Conservation (phyloP, 2,113 vertebrate genomes). For the Camelus bactrianus region DNA sequence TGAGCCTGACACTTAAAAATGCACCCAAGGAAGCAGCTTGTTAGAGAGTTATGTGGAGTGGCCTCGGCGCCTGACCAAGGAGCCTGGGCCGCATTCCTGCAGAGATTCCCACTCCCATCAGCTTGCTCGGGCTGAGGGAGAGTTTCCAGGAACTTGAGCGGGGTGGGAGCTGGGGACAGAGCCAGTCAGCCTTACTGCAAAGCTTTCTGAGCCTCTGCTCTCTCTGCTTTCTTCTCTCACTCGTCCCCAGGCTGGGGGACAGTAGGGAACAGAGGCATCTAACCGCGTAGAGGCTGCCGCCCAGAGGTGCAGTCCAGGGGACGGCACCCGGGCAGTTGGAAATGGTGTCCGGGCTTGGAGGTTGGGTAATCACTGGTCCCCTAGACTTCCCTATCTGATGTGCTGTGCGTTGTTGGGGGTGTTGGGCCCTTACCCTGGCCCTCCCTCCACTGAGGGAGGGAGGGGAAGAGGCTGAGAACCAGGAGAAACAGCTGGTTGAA, state of each 20-base stretch:
- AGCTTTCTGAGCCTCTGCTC: not conserved
- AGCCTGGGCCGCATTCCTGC: constrained; percentile 69
- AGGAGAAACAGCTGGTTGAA: constrained; percentile 40
- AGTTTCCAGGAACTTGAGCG: constrained; percentile 70
- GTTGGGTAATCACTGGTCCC: not conserved
- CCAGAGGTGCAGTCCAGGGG: constrained; percentile 8
- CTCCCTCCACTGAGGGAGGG: not conserved
- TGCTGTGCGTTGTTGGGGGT: not conserved
- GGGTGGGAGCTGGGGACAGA: constrained; percentile 55
- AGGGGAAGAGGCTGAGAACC: not conserved
- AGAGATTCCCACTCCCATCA: constrained; percentile 71
- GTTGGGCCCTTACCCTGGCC: not conserved
- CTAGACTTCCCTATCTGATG: not conserved
- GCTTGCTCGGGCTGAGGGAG: constrained; percentile 44
- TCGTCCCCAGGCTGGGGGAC: not conserved
- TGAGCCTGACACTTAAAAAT: constrained; percentile 76
- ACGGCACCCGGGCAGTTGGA: not conserved
- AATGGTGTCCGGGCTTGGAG: constrained; percentile 10
- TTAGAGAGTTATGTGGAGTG: constrained; percentile 74
- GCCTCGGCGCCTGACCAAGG: constrained; percentile 68
- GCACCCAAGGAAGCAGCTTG: constrained; percentile 70
- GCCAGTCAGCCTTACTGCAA: constrained; percentile 33
- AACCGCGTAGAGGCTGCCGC: not conserved
- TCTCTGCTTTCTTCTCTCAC: constrained; percentile 27
- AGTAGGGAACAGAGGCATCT: not conserved